phyloP scores from a whole-genome alignment of 2,113 vertebrate genomes.

The Propithecus coquereli region DNA sequence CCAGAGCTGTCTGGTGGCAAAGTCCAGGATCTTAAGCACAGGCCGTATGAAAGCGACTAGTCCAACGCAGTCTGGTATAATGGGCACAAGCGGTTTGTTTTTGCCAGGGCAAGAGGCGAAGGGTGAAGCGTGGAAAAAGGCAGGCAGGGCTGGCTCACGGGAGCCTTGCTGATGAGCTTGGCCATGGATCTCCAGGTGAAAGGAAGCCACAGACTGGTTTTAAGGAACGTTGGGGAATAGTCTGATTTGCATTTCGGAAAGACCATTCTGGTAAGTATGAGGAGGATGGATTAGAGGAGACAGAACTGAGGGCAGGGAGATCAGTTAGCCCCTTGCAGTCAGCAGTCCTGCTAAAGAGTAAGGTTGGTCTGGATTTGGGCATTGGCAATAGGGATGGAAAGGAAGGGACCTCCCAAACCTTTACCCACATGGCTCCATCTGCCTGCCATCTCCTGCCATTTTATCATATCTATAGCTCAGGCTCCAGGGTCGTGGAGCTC shows the following conservation, averaged over 20 bases:
- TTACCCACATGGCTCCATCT: not conserved
- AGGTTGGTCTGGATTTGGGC: not conserved
- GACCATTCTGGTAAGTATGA: not conserved
- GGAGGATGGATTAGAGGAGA: not conserved
- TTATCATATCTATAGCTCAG: not conserved
- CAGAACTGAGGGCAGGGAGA: not conserved
- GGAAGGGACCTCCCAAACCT: not conserved
- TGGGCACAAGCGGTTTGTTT: not conserved
- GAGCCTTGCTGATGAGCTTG: not conserved
- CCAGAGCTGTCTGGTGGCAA: not conserved
- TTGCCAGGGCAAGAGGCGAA: not conserved
- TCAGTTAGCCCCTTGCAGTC: not conserved
- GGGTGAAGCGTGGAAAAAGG: not conserved
- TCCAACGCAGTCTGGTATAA: no score
- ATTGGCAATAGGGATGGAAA: not conserved
- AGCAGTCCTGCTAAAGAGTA: not conserved
- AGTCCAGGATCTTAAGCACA: not conserved
- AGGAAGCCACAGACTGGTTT: not conserved
- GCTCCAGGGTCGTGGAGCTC: not conserved
- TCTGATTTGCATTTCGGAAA: not conserved
- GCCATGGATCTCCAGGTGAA: not conserved
- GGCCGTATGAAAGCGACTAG: not conserved
- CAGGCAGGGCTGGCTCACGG: not conserved
- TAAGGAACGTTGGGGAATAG: not conserved
- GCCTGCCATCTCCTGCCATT: accelerated